phyloP scores from a whole-genome alignment of 2,797 vertebrate species.

The Tenualosa ilisha region DNA sequence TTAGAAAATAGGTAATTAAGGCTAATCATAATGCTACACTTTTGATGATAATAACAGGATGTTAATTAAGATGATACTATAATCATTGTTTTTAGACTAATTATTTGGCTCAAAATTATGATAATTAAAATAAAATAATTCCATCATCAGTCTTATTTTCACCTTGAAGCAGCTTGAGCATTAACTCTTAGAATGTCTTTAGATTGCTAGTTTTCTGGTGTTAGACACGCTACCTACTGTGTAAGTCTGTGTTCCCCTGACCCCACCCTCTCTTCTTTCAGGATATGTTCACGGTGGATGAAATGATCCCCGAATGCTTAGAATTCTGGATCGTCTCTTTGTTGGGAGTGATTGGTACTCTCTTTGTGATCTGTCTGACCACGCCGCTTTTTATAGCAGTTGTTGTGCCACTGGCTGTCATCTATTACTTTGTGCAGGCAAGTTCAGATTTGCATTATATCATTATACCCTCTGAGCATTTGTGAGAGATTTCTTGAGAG shows the following conservation, averaged over 20 bases:
- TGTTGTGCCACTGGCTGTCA: constrained; percentile 79
- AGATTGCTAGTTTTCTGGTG: neutral
- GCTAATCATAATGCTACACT: neutral
- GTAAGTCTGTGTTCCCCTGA: neutral
- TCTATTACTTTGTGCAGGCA: constrained; percentile 83
- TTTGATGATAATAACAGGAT: neutral
- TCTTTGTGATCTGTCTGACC: constrained; percentile 87
- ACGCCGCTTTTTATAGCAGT: constrained; percentile 81
- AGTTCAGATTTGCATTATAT: neutral
- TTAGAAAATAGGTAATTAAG: neutral
- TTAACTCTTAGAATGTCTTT: neutral
- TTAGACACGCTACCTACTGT: neutral
- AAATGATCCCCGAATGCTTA: constrained; percentile 83
- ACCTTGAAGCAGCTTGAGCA: neutral
- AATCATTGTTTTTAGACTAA: neutral
- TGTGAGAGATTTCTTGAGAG: neutral
- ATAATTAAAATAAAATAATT: neutral
- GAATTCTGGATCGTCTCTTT: constrained; percentile 84
- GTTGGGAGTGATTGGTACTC: constrained; percentile 81
- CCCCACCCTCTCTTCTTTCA: constrained; percentile 51
- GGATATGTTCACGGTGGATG: constrained; percentile 93
- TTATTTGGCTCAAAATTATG: neutral
- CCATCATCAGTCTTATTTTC: neutral
- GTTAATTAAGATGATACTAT: neutral
- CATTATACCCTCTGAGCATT: neutral